phyloP scores from a whole-genome alignment of 2,797 vertebrate species.

The Oryzias sinensis region DNA sequence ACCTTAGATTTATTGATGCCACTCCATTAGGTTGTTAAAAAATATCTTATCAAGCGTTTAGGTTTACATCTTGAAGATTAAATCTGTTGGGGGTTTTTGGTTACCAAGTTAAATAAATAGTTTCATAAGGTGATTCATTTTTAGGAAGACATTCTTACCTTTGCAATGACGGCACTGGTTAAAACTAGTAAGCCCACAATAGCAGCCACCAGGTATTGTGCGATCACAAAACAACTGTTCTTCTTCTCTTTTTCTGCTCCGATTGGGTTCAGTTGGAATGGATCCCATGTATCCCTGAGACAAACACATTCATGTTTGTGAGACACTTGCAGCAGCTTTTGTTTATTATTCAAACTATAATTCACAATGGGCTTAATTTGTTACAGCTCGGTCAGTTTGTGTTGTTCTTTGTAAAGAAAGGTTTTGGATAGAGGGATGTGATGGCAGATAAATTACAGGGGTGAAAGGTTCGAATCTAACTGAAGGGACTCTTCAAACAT shows the following conservation, averaged over 20 bases:
- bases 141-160: constrained; percentile 55
- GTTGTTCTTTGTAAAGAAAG: too few species aligned
- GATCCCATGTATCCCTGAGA: constrained; percentile 82
- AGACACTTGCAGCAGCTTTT: neutral
- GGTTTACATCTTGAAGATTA: too few species aligned
- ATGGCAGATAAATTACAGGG: too few species aligned
- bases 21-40: too few species aligned
- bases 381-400: too few species aligned
- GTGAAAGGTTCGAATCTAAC: too few species aligned
- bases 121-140: neutral
- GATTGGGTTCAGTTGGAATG: constrained; percentile 78
- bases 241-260: constrained; percentile 79
- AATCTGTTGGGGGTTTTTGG: too few species aligned
- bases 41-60: too few species aligned
- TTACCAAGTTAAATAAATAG: neutral
- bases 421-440: too few species aligned
- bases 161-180: constrained; percentile 69
- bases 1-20: too few species aligned
- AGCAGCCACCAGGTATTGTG: constrained; percentile 72
- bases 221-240: constrained; percentile 63
- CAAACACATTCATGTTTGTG: constrained; percentile 6
- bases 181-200: constrained; percentile 75
- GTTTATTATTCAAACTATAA: neutral
- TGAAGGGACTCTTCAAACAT: too few species aligned
- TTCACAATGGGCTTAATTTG: too few species aligned